phyloP scores from a whole-genome alignment of 2,888 invertebrate genomes.

The Drosophila infuscata region DNA sequence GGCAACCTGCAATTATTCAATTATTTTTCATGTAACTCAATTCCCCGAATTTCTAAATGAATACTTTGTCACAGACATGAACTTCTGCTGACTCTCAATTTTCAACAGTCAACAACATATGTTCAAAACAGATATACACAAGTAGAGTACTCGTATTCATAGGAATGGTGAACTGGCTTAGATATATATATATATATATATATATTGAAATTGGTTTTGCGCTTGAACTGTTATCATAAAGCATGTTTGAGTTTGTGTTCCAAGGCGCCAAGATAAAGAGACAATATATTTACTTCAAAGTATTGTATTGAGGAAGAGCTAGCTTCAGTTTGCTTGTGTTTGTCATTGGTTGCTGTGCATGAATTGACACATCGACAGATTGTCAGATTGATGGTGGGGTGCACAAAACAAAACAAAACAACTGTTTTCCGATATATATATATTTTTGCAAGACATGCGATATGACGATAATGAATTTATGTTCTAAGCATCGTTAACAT shows the following conservation, averaged over 20 bases:
- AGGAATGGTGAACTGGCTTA: background rate
- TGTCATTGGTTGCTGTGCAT: constrained; percentile 32
- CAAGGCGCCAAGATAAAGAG: constrained; percentile 36
- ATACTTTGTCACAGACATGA: constrained; percentile 5
- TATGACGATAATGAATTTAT: constrained; percentile 50
- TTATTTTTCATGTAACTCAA: background rate
- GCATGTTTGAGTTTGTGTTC: constrained; percentile 16
- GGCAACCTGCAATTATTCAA: background rate
- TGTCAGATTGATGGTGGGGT: constrained; percentile 10
- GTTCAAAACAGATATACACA: background rate
- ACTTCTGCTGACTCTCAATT: constrained; percentile 24
- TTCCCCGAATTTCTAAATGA: constrained; percentile 8
- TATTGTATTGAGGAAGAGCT: constrained; percentile 7
- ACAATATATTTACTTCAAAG: background rate
- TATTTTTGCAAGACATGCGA: constrained; percentile 51
- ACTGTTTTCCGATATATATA: constrained; percentile 16
- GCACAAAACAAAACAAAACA: constrained; percentile 7
- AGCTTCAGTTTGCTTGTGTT: constrained; percentile 2
- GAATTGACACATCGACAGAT: constrained; percentile 32
- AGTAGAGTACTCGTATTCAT: background rate
- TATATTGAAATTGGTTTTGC: constrained; percentile 43
- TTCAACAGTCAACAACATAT: background rate
- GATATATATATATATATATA: background rate
- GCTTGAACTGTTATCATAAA: constrained; percentile 46
- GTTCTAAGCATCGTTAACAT: constrained; percentile 45